phyloP scores from a whole-genome alignment of 2,888 invertebrate genomes.

The Tetropium fuscum region DNA sequence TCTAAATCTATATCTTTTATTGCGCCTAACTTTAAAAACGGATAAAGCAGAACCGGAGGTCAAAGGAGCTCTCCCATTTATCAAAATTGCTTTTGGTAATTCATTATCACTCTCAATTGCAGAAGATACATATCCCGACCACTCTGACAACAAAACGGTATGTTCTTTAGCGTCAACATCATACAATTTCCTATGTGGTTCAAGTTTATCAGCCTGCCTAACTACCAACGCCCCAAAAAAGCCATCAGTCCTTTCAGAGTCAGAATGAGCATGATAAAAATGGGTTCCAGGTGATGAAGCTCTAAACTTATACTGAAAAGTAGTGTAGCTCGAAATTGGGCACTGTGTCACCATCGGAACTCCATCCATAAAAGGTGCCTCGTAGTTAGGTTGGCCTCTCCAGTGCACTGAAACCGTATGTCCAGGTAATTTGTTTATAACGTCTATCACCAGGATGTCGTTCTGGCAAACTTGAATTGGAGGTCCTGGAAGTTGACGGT shows the following conservation, averaged over 20 bases:
- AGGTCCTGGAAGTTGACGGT: constrained; percentile 76
- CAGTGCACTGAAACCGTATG: constrained; percentile 81
- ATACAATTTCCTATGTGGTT: constrained; percentile 73
- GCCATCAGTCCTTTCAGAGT: constrained; percentile 77
- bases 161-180: constrained; percentile 80
- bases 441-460: constrained; percentile 80
- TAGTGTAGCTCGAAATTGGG: constrained; percentile 76
- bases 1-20: constrained; percentile 75
- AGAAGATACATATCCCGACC: constrained; percentile 66
- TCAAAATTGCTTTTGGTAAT: constrained; percentile 66
- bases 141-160: constrained; percentile 77
- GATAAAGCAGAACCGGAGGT: constrained; percentile 50
- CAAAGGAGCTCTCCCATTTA: constrained; percentile 74
- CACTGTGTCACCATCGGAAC: constrained; percentile 84
- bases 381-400: constrained; percentile 80
- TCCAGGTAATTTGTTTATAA: constrained; percentile 76
- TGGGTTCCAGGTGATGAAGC: constrained; percentile 78
- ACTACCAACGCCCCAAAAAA: constrained; percentile 80
- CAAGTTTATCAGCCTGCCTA: constrained; percentile 72
- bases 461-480: constrained; percentile 76
- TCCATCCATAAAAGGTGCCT: constrained; percentile 81
- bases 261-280: constrained; percentile 80
- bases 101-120: constrained; percentile 68
- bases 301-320: constrained; percentile 78
- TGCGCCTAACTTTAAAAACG: constrained; percentile 69